Evolutionary conservation across 2,888 invertebrate species (phyloP).

Genomic region (Adelognathus sp.): DNA sequence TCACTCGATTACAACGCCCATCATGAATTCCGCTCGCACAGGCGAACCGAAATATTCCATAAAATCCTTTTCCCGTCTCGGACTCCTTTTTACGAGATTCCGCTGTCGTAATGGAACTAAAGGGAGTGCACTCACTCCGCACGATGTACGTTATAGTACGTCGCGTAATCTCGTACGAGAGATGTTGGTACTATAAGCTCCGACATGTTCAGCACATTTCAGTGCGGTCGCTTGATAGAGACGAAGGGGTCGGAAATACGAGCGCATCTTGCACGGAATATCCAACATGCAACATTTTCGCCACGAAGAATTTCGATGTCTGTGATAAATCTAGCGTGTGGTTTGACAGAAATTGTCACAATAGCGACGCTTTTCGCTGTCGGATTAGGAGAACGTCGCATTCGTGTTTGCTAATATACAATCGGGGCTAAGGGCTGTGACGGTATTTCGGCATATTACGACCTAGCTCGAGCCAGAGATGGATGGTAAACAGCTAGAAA

Average conservation of each 20-base stretch:
- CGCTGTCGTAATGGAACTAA: background rate
- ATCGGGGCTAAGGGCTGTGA: conserved; percentile 58
- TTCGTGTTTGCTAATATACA: too few species aligned
- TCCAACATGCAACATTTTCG: background rate
- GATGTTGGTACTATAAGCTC: background rate
- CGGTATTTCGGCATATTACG: conserved; percentile 19
- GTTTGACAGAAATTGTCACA: conserved; percentile 59
- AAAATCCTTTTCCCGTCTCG: background rate
- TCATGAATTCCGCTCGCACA: too few species aligned
- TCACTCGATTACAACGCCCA: too few species aligned
- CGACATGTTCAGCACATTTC: background rate
- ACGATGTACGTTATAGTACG: background rate
- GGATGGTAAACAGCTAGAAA: background rate
- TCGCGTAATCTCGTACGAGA: conserved; percentile 6
- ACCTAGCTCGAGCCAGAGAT: background rate
- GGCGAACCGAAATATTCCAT: background rate
- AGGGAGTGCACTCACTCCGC: conserved; percentile 2
- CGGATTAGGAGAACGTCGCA: conserved; percentile 51
- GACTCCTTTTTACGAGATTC: background rate
- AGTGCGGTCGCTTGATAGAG: background rate
- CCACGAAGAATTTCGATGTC: conserved; percentile 22
- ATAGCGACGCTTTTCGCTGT: conserved; percentile 57
- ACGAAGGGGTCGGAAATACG: background rate
- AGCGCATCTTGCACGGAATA: background rate
- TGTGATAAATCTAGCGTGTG: background rate